Percentiles rank a stretch among this genome's conserved stretches.
Conservation (phyloP, 2,888 invertebrate genomes). For the Hemaris fuciformis region DNA sequence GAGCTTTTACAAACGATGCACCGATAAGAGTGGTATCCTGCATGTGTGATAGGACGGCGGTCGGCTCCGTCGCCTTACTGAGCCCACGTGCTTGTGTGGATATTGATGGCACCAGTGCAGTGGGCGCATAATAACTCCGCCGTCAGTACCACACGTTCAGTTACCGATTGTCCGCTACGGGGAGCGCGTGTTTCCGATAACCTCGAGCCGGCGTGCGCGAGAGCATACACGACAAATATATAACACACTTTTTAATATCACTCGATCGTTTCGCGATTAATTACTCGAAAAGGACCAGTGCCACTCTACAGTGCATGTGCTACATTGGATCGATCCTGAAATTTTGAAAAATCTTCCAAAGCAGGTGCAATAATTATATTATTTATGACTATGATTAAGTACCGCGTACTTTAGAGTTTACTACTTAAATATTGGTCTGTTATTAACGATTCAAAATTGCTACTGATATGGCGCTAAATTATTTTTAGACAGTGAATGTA, state of each 20-base stretch:
- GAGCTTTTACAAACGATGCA: constrained; percentile 75
- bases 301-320: constrained; percentile 60
- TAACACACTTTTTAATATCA: constrained; percentile 43
- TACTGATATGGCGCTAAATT: neutral
- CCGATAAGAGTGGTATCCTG: constrained; percentile 66
- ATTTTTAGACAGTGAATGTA: constrained; percentile 2
- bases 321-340: constrained; percentile 54
- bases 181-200: constrained; percentile 63
- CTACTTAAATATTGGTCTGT: neutral
- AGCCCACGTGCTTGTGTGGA: constrained; percentile 74
- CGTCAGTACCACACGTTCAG: constrained; percentile 66
- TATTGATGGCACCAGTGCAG: constrained; percentile 73
- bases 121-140: constrained; percentile 80
- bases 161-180: constrained; percentile 69
- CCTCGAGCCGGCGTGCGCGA: constrained; percentile 60
- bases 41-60: constrained; percentile 57
- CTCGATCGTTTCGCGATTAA: constrained; percentile 42
- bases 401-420: neutral
- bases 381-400: constrained; percentile 9
- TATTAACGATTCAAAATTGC: neutral
- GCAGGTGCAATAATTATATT: constrained; percentile 61
- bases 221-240: constrained; percentile 60
- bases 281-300: constrained; percentile 46
- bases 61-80: constrained; percentile 41
- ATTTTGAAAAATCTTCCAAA: constrained; percentile 58